Percentiles rank a stretch among this genome's conserved stretches.
phyloP scores from a whole-genome alignment of 2,113 vertebrate genomes.

The Polypterus senegalus region DNA sequence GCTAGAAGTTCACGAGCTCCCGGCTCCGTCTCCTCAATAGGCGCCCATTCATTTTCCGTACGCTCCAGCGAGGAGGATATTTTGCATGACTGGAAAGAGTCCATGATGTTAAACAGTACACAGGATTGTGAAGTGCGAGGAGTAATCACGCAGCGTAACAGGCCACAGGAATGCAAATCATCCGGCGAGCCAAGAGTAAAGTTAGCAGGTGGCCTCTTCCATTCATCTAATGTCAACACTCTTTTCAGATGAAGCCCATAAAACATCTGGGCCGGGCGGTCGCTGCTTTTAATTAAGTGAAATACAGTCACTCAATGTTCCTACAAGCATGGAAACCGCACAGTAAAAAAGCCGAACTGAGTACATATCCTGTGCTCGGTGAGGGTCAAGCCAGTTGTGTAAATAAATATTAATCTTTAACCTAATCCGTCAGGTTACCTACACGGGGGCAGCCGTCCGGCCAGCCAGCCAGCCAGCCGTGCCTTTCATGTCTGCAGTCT shows the following conservation, averaged over 20 bases:
- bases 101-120: slow-evolving; percentile 75
- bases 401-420: slow-evolving; percentile 62
- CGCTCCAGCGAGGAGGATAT: slow-evolving; percentile 52
- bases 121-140: slow-evolving; percentile 69
- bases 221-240: slow-evolving; percentile 75
- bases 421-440: slow-evolving; percentile 42
- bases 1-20: slow-evolving; percentile 12
- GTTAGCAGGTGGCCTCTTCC: slow-evolving; percentile 84
- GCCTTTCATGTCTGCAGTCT: too few species aligned
- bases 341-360: slow-evolving; percentile 37
- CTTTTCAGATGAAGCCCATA: slow-evolving; percentile 57
- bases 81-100: slow-evolving; percentile 60
- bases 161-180: slow-evolving; percentile 93
- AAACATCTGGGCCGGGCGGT: slow-evolving; percentile 65
- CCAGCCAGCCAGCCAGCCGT: too few species aligned
- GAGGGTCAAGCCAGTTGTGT: slow-evolving; percentile 55
- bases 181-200: slow-evolving; percentile 63
- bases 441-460: slow-evolving; percentile 8
- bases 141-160: slow-evolving; percentile 76
- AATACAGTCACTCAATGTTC: slow-evolving; percentile 59
- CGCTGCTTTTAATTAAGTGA: slow-evolving; percentile 80
- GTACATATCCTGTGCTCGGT: slow-evolving; percentile 49
- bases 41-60: slow-evolving; percentile 57
- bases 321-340: slow-evolving; percentile 45
- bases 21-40: slow-evolving; percentile 35